phyloP scores from a whole-genome alignment of 2,888 invertebrate genomes.

The Zygogramma bicolorata region DNA sequence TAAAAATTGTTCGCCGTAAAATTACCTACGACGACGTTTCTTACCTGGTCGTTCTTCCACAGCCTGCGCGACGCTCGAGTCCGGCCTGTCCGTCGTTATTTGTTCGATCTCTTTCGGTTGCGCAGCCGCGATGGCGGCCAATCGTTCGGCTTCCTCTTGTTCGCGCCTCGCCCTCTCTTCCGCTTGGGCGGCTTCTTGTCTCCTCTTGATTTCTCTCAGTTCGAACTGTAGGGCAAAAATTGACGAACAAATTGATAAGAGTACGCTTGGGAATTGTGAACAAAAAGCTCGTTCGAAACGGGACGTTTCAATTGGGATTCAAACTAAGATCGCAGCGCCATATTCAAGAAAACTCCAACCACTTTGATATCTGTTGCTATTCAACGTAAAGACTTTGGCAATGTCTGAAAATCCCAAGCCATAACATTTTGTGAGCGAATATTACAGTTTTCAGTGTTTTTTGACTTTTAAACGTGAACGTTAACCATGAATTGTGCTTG shows the following conservation, averaged over 20 bases:
- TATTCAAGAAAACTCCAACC: too few species aligned
- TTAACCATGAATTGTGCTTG: too few species aligned
- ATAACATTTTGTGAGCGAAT: too few species aligned
- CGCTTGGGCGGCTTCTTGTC: slow-evolving; percentile 78
- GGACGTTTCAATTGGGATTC: neutral
- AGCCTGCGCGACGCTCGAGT: slow-evolving; percentile 63
- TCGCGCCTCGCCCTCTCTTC: slow-evolving; percentile 75
- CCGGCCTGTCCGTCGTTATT: slow-evolving; percentile 62
- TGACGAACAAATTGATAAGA: neutral
- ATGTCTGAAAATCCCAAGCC: too few species aligned
- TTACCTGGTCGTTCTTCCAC: slow-evolving; percentile 73
- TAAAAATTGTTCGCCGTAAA: too few species aligned
- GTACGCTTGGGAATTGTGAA: neutral
- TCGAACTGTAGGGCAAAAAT: slow-evolving; percentile 82
- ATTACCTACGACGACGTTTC: too few species aligned
- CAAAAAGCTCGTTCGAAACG: slow-evolving; percentile 8
- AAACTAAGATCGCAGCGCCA: too few species aligned
- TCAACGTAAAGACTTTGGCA: too few species aligned
- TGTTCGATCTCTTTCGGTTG: slow-evolving; percentile 67
- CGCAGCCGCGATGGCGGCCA: slow-evolving; percentile 72
- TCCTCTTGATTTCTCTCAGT: slow-evolving; percentile 93
- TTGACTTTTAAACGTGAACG: too few species aligned
- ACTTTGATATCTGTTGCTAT: too few species aligned
- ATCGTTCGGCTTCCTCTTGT: slow-evolving; percentile 85
- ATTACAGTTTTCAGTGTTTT: too few species aligned